Percentiles rank a stretch among this genome's conserved stretches.
Conservation (phyloP, 2,113 vertebrate genomes). For the Coreoperca whiteheadi region DNA sequence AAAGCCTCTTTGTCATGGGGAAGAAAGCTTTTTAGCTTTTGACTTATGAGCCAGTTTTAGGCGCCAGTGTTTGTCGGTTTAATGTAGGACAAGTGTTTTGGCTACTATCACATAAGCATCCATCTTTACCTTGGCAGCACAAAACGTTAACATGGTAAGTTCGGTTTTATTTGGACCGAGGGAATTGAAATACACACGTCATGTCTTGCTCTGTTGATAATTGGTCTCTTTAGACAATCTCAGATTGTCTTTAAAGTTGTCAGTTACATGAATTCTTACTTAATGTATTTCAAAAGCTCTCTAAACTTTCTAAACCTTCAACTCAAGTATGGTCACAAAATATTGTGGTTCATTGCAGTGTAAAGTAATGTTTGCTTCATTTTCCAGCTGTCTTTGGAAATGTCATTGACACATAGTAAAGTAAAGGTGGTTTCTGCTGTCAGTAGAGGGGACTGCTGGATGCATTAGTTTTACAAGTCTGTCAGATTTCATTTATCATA, state of each 20-base stretch:
- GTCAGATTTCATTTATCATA: slow-evolving; percentile 75
- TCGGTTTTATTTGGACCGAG: slow-evolving; percentile 24
- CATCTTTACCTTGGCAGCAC: slow-evolving; percentile 38
- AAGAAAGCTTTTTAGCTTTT: slow-evolving; percentile 31
- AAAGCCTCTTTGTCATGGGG: slow-evolving; percentile 54
- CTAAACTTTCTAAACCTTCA: slow-evolving; percentile 27
- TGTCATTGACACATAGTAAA: slow-evolving; percentile 64
- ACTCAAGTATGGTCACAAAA: slow-evolving; percentile 29
- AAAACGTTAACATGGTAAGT: slow-evolving; percentile 24
- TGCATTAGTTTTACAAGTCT: slow-evolving; percentile 75
- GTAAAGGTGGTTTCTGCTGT: slow-evolving; percentile 69
- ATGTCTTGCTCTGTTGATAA: slow-evolving; percentile 33
- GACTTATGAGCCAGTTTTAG: slow-evolving; percentile 37
- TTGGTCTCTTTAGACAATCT: slow-evolving; percentile 21
- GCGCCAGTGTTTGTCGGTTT: slow-evolving; percentile 54
- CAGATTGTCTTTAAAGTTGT: slow-evolving; percentile 33
- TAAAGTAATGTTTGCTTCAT: slow-evolving; percentile 44
- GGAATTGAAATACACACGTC: slow-evolving; percentile 27
- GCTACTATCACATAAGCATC: slow-evolving; percentile 32
- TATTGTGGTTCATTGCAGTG: slow-evolving; percentile 45
- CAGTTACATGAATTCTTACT: slow-evolving; percentile 27
- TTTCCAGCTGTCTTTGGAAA: slow-evolving; percentile 72
- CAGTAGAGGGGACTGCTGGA: slow-evolving; percentile 61
- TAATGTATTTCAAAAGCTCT: slow-evolving; percentile 40
- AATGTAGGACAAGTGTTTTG: slow-evolving; percentile 56